Base-by-base conservation (phyloP, 2,888 invertebrate species). In the Polymixis flavicincta region DNA sequence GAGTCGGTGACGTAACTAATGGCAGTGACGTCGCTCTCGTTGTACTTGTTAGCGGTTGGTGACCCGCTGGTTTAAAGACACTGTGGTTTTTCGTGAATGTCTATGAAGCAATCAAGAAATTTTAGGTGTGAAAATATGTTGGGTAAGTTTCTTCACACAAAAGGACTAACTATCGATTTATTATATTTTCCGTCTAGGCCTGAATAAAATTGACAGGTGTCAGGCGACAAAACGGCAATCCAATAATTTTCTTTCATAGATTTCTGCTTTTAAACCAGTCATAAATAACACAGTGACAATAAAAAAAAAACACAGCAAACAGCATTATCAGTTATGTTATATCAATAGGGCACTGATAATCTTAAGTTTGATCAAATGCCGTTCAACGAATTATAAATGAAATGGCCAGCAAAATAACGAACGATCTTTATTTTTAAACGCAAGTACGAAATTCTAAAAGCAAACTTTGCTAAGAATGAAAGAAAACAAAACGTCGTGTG, bases 1-100 rank as follows among this genome's bases (percentile, higher is more conserved):
- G 60, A 78, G 37, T 0, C 5, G 25, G 74, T 82, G 84, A 82
- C 78, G 83, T 87, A 81, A 87, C 66, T 67, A 71, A 89, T 88
- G 81, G 79, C 55, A 69, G 52, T 71, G 67, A 83, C 74, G 74
- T 54, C 68, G 17, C n/a, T 67, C 70, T 60, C 48, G 54, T 70
- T 81, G 32, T 17, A 48, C 78, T 72, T 76, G 72, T 83, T 66
- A 74, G 76, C 45, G 52, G 71, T 83, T 37, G 14, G 28, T 68
- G 60, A 83, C 61, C 52, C 72, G 13, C 5, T 25, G 2, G 17
- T 60, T 28, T 28, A 3, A n/a, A 52, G 48, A 19, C 6, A 19
- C 13, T 17, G 25, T 52, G 17, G n/a, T n/a, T 17, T 14, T n/a
- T 9, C n/a, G 7, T 17, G 8, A 42, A 67, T 55, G 2, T 37